A percentile compares a stretch with the other conserved stretches of the same genome.
Evolutionary conservation across 2,113 vertebrate genomes (phyloP).

Genomic region (Heteronetta atricapilla): DNA sequence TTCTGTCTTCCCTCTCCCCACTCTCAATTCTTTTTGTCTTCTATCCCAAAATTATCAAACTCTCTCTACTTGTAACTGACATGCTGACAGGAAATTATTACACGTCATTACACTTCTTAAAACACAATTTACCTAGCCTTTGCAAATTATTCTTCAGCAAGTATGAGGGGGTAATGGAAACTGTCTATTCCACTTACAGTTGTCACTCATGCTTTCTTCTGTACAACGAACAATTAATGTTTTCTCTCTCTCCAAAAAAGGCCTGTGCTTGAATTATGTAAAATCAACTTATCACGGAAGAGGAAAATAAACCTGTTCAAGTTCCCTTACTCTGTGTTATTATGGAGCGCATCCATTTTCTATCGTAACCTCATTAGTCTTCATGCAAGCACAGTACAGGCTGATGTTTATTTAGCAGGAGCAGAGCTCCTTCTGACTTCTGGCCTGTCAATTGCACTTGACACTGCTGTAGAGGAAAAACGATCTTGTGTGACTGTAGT

Average conservation of each 20-base stretch:
- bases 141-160: slow-evolving; percentile 81
- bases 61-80: slow-evolving; percentile 76
- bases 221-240: slow-evolving; percentile 56
- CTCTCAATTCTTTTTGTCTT: slow-evolving; percentile 14
- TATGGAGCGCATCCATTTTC: slow-evolving; percentile 24
- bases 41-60: slow-evolving; percentile 56
- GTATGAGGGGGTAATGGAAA: slow-evolving; percentile 83
- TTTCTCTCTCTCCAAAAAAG: slow-evolving; percentile 34
- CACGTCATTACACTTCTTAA: slow-evolving; percentile 87
- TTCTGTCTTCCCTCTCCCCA: neutral
- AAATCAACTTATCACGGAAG: neutral
- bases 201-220: slow-evolving; percentile 69
- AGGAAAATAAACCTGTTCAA: neutral
- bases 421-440: slow-evolving; percentile 35
- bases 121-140: slow-evolving; percentile 86
- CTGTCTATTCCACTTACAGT: slow-evolving; percentile 82
- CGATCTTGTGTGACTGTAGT: slow-evolving; percentile 28
- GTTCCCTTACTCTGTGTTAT: neutral
- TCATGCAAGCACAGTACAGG: neutral
- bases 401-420: slow-evolving; percentile 53
- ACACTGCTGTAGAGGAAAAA: slow-evolving; percentile 33
- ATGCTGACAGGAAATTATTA: slow-evolving; percentile 87
- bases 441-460: slow-evolving; percentile 50
- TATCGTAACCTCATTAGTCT: slow-evolving; percentile 11
- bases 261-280: neutral